These are phyloP conservation scores for Perca fluviatilis DNA, from an alignment of 2,113 vertebrate species.

Conservation along the genomic window DNA sequence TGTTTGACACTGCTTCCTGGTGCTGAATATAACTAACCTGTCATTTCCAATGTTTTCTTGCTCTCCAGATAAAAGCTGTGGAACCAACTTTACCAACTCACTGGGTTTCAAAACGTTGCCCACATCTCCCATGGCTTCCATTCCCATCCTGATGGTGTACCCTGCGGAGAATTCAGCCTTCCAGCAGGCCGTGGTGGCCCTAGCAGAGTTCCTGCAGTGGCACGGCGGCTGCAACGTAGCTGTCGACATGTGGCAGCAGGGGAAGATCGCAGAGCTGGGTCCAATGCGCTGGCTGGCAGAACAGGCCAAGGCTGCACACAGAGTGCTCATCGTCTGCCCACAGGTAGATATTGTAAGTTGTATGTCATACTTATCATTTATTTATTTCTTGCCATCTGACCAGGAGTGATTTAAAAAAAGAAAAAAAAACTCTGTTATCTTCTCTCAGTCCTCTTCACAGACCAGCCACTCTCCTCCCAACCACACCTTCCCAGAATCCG, in stretches of 20 bases:
- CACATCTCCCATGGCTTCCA: not conserved
- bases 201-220: constrained; percentile 85
- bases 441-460: constrained; percentile 13
- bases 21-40: not conserved
- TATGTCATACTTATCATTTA: not conserved
- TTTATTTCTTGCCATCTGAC: not conserved
- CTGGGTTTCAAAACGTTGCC: constrained; percentile 9
- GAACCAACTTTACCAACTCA: not conserved
- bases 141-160: constrained; percentile 85
- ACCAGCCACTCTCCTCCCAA: not conserved
- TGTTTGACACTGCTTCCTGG: not conserved
- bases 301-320: constrained; percentile 77
- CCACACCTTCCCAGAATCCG: not conserved
- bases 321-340: constrained; percentile 83
- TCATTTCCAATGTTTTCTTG: not conserved
- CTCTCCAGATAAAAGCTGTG: constrained; percentile 40
- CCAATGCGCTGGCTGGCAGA: constrained; percentile 86
- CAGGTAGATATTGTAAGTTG: constrained; percentile 23
- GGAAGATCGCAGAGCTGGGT: constrained; percentile 84
- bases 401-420: not conserved
- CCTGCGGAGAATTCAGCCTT: constrained; percentile 80
- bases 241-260: constrained; percentile 87
- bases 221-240: constrained; percentile 80
- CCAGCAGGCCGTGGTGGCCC: constrained; percentile 79
- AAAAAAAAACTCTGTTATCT: not conserved